Evolutionary conservation across 1,140 invertebrate genomes (phyloP).

Genomic region (Dryas iulia): DNA sequence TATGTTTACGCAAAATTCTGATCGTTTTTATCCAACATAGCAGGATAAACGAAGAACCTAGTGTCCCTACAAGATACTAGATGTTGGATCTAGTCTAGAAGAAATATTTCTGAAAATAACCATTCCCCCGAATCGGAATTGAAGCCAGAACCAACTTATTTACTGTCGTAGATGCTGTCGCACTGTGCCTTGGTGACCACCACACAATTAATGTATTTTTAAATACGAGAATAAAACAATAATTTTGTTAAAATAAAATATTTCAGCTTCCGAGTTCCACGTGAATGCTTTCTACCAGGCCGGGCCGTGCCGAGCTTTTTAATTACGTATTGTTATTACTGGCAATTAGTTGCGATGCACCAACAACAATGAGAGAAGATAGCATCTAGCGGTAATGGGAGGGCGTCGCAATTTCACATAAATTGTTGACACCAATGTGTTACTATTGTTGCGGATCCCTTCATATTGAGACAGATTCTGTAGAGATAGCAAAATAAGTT

Average conservation of each 20-base stretch:
- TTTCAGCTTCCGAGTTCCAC: not conserved
- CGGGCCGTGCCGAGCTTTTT: conserved; percentile 4
- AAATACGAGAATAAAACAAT: not conserved
- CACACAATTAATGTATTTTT: too few relatives aligned
- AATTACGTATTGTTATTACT: conserved; percentile 28
- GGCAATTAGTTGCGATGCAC: conserved; percentile 17
- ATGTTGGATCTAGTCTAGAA: too few relatives aligned
- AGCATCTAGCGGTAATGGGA: conserved; percentile 20
- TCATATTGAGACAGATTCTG: conserved; percentile 26
- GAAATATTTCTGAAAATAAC: too few relatives aligned
- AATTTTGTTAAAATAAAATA: not conserved
- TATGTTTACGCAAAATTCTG: too few relatives aligned
- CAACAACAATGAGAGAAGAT: conserved; percentile 22
- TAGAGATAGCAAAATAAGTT: conserved; percentile 17
- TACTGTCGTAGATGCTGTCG: too few relatives aligned
- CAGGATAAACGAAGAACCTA: too few relatives aligned
- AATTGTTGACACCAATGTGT: conserved; percentile 31
- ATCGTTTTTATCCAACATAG: too few relatives aligned
- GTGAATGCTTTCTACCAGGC: not conserved
- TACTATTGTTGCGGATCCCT: conserved; percentile 31
- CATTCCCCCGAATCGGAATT: too few relatives aligned
- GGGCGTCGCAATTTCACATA: conserved; percentile 34
- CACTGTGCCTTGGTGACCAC: too few relatives aligned
- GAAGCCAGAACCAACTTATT: too few relatives aligned
- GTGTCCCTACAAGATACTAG: too few relatives aligned